Conservation (phyloP, 1,140 invertebrate species). For the Aphis gossypii region DNA sequence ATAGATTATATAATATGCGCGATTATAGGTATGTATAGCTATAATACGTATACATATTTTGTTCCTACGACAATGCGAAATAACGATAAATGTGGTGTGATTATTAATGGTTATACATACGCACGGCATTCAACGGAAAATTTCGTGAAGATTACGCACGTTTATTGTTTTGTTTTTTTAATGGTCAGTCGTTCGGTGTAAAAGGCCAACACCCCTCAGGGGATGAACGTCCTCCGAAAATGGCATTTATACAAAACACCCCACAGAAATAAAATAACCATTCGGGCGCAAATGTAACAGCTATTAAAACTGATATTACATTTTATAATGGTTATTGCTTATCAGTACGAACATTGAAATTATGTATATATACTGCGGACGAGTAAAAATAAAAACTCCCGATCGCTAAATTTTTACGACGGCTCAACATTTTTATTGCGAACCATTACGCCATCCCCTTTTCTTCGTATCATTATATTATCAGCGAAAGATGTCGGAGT, state of each 20-base stretch:
- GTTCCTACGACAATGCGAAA: background rate
- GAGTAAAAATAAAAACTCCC: slow-evolving; percentile 36
- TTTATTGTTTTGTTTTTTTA: background rate
- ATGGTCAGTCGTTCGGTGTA: background rate
- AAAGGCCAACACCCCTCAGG: background rate
- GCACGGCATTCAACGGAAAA: background rate
- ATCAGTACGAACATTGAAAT: slow-evolving; percentile 41
- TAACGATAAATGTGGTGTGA: background rate
- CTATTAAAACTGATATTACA: slow-evolving; percentile 38
- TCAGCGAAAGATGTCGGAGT: background rate
- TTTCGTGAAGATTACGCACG: background rate
- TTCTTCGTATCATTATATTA: background rate
- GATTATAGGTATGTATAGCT: too few species aligned
- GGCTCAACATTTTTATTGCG: slow-evolving; percentile 13
- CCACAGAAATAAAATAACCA: slow-evolving; percentile 21
- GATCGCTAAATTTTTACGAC: slow-evolving; percentile 41
- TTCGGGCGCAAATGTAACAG: slow-evolving; percentile 17
- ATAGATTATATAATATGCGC: background rate
- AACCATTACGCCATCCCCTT: background rate
- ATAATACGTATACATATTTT: background rate
- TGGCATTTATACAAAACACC: slow-evolving; percentile 27
- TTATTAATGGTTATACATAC: background rate
- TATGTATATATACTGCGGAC: background rate
- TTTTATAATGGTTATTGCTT: slow-evolving; percentile 54
- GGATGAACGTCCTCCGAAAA: background rate